Percentiles rank a stretch among this genome's conserved stretches.
These are phyloP conservation scores for Menidia beryllina DNA, from an alignment of 2,113 vertebrate genomes.

Conservation along the genomic window DNA sequence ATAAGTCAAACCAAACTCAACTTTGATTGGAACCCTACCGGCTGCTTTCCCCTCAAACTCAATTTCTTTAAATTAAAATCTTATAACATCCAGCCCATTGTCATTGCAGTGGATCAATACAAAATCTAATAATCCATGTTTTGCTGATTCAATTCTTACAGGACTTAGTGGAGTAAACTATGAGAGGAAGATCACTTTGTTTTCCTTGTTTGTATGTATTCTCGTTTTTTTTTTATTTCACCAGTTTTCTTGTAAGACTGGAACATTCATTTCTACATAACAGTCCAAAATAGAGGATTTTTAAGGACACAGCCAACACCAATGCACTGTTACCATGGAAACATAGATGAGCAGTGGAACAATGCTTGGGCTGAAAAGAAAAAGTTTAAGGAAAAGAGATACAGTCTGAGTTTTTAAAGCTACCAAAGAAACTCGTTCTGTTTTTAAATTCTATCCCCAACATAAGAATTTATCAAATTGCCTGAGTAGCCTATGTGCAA, in stretches of 20 bases:
- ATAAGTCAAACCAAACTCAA: too few species aligned
- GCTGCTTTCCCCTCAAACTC: not conserved
- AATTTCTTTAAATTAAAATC: not conserved
- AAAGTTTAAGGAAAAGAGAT: slow-evolving; percentile 8
- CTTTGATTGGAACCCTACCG: too few species aligned
- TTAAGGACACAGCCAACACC: not conserved
- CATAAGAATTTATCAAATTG: not conserved
- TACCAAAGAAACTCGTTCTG: too few species aligned
- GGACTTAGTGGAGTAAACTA: slow-evolving; percentile 20
- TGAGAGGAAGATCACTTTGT: not conserved
- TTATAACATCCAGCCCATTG: not conserved
- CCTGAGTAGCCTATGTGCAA: not conserved
- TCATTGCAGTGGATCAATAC: not conserved
- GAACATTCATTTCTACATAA: not conserved
- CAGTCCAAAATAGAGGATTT: not conserved
- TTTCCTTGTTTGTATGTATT: too few species aligned
- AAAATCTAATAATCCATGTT: slow-evolving; percentile 1
- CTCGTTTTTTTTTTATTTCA: too few species aligned
- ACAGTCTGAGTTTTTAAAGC: not conserved
- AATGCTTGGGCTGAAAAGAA: not conserved
- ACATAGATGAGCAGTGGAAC: slow-evolving; percentile 1
- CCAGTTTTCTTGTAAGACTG: too few species aligned
- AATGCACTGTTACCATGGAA: slow-evolving; percentile 29
- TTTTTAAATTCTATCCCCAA: too few species aligned
- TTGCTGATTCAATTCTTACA: slow-evolving; percentile 16